Evolutionary conservation across 2,888 invertebrate genomes (phyloP), one percentile per base, ranked within the genome.

Genomic region (Acronicta aceris): DNA sequence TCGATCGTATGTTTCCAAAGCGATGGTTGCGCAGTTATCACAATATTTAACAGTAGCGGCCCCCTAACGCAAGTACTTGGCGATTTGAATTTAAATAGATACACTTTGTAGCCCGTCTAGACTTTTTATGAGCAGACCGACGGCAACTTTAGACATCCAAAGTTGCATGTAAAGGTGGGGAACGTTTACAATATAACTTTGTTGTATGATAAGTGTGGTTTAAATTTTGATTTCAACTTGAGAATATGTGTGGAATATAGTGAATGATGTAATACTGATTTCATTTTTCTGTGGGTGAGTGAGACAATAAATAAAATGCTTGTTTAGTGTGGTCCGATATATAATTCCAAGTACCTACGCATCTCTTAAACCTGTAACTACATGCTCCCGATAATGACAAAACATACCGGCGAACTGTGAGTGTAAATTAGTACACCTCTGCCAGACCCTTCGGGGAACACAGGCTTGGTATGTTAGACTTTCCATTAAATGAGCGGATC

Each of bases 61-160:
- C 65, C n/a, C 54, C 60, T 57, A 65, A 65, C 65, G 61, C 65
- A 62, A 71, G 62, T 69, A 65, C 65, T 73, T 60, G 59, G 57
- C 55, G 61, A 73, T 78, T 76, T 79, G 72, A 82, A 81, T 81
- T 71, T 70, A 69, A 71, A 69, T 52, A 58, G 40, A 48, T 56
- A 74, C 58, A 58, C 55, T 60, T 60, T 60, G 60, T 67, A 73
- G 17, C 55, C 13, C 9, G 50, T 70, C 69, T 67, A 66, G 73
- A 60, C 73, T 60, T 48, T 71, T 42, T 52, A 50, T 52, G 30
- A 5, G 13, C 53, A 55, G 38, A 9, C 30, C 30, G 21, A 21
- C 13, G 8, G 16, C 10, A 27, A 41, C 47, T 65, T 64, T 42
- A 15, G 65, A 43, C 17, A 30, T 48, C 25, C 42, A 25, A 40